Percentiles rank a stretch among this genome's conserved stretches.
These are phyloP conservation scores for Limnephilus lunatus DNA, from an alignment of 2,888 invertebrate species.

Conservation along the genomic window DNA sequence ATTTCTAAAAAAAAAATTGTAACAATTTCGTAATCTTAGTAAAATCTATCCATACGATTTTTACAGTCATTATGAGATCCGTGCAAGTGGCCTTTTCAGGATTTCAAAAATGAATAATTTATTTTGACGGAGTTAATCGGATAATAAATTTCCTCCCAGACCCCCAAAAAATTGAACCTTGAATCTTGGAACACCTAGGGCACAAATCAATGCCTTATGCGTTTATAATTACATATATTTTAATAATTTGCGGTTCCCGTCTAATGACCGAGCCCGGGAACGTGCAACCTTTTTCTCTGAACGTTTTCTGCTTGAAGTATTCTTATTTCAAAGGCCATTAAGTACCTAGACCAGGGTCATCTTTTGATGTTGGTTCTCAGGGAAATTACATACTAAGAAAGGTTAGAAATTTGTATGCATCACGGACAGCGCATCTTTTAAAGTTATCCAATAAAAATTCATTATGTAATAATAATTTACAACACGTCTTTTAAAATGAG, in stretches of 20 bases:
- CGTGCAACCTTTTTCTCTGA: constrained; percentile 36
- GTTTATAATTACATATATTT: constrained; percentile 40
- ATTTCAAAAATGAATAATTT: neutral
- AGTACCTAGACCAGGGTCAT: neutral
- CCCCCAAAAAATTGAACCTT: constrained; percentile 2
- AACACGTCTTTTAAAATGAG: too few relatives aligned
- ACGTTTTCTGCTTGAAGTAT: neutral
- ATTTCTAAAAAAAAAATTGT: too few relatives aligned
- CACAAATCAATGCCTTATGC: constrained; percentile 26
- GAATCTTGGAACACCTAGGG: neutral
- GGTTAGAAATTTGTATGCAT: too few relatives aligned
- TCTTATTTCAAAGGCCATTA: neutral
- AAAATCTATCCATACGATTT: too few relatives aligned
- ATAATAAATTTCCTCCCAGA: neutral
- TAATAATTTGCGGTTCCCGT: constrained; percentile 38
- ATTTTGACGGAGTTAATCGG: neutral
- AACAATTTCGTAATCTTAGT: too few relatives aligned
- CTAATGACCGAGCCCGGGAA: constrained; percentile 24
- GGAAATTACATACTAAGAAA: too few relatives aligned
- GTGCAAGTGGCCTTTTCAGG: too few relatives aligned
- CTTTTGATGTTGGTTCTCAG: too few relatives aligned
- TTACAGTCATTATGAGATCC: too few relatives aligned
- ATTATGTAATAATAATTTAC: too few relatives aligned
- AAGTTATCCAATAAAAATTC: too few relatives aligned
- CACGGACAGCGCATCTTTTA: too few relatives aligned